These are phyloP conservation scores for Nymphicus hollandicus DNA, from an alignment of 2,113 vertebrate species.

Conservation along the genomic window DNA sequence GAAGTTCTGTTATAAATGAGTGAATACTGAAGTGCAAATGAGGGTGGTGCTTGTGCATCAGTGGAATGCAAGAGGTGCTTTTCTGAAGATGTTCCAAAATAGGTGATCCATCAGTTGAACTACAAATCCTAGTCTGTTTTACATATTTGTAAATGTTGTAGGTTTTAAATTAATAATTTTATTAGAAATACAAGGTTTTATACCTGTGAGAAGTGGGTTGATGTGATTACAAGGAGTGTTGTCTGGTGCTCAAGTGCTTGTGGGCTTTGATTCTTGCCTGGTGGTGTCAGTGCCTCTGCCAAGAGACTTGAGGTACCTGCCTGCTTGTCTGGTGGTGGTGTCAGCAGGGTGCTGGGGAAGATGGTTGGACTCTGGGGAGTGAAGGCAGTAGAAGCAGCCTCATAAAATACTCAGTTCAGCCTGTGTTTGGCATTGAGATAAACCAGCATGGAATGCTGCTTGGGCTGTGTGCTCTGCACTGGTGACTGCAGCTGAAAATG, in stretches of 20 bases:
- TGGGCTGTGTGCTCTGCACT: rapidly evolving
- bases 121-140: background rate
- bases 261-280: background rate
- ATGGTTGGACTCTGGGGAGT: rapidly evolving
- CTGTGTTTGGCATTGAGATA: background rate
- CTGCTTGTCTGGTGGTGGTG: rapidly evolving
- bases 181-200: background rate
- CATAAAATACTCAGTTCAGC: background rate
- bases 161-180: background rate
- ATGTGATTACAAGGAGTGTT: background rate
- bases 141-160: background rate
- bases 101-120: background rate
- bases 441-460: background rate
- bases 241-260: background rate
- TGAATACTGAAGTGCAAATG: background rate
- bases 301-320: background rate
- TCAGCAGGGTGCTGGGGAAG: background rate
- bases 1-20: rapidly evolving
- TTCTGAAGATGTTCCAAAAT: background rate
- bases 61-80: background rate
- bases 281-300: background rate
- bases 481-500: background rate
- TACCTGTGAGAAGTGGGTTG: background rate
- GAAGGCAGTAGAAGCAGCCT: background rate
- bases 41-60: background rate